A percentile compares a stretch with the other conserved stretches of the same genome.
Evolutionary conservation across 2,113 vertebrate genomes (phyloP).

Genomic region (Aviceda subcristata): DNA sequence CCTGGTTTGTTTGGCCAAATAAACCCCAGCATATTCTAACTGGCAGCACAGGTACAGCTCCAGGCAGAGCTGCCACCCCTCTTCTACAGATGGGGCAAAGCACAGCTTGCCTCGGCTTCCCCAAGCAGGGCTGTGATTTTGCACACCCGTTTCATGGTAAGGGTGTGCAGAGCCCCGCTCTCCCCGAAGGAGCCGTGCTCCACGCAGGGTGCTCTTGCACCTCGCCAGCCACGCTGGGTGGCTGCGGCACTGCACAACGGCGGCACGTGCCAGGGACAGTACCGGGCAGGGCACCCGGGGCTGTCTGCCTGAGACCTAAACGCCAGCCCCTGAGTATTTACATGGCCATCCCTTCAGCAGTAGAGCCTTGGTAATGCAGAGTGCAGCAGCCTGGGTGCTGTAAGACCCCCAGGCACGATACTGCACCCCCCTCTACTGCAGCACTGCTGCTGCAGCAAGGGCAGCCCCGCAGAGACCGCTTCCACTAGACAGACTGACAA

Average conservation of each 20-base stretch:
- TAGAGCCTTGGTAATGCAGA: neutral
- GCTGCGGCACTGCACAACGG: neutral
- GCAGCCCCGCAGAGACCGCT: neutral
- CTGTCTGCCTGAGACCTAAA: neutral
- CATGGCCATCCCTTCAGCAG: neutral
- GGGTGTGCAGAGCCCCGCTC: neutral
- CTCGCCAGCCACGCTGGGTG: accelerated
- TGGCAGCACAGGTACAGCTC: neutral
- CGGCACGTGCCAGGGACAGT: accelerated
- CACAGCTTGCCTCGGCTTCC: neutral
- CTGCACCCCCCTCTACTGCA: accelerated
- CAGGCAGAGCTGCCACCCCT: neutral
- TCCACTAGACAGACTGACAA: neutral
- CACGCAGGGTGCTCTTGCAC: accelerated
- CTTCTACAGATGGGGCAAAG: neutral
- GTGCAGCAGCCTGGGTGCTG: neutral
- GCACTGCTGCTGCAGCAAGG: neutral
- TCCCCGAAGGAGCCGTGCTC: neutral
- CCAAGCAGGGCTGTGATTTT: neutral
- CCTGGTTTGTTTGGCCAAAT: neutral
- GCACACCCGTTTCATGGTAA: neutral
- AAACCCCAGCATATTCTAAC: neutral
- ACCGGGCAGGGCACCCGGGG: neutral
- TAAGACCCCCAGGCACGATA: neutral
- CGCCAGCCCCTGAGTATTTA: neutral